phyloP scores from a whole-genome alignment of 1,140 invertebrate genomes.

The Caenorhabditis latens region DNA sequence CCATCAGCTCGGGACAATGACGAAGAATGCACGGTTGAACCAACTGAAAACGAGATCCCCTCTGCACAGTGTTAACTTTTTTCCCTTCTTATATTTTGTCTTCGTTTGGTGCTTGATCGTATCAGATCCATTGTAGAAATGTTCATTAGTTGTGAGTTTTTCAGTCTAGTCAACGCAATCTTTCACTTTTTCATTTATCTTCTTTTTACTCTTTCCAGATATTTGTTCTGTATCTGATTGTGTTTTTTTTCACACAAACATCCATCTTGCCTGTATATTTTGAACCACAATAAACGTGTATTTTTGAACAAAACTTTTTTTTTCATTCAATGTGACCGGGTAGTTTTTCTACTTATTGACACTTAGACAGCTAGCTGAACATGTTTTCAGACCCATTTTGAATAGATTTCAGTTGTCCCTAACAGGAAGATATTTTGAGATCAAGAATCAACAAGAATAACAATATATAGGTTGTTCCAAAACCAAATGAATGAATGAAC shows the following conservation, averaged over 20 bases:
- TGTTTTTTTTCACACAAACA: background rate
- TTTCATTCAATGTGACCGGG: too few species aligned
- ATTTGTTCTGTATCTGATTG: background rate
- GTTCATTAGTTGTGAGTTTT: background rate
- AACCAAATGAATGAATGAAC: too few species aligned
- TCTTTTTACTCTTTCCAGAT: background rate
- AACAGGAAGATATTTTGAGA: too few species aligned
- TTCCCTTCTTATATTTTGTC: background rate
- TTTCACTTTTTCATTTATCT: background rate
- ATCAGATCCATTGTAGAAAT: conserved; percentile 34
- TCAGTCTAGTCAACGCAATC: conserved; percentile 34
- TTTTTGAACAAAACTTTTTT: background rate
- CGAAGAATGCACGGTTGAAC: conserved; percentile 15
- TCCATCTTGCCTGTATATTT: conserved; percentile 50
- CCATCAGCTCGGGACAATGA: conserved; percentile 27
- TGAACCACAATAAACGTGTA: conserved; percentile 49
- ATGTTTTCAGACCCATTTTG: too few species aligned
- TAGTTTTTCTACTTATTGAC: too few species aligned
- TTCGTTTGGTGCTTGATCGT: background rate
- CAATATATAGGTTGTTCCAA: too few species aligned
- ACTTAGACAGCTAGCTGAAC: too few species aligned
- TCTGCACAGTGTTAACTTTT: background rate
- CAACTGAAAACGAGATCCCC: conserved; percentile 37
- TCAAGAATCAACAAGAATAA: too few species aligned
- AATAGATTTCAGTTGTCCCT: too few species aligned